Evolutionary conservation across 2,113 vertebrate species (phyloP), one percentile per base, ranked within the genome.

Genomic region (Calypte anna): DNA sequence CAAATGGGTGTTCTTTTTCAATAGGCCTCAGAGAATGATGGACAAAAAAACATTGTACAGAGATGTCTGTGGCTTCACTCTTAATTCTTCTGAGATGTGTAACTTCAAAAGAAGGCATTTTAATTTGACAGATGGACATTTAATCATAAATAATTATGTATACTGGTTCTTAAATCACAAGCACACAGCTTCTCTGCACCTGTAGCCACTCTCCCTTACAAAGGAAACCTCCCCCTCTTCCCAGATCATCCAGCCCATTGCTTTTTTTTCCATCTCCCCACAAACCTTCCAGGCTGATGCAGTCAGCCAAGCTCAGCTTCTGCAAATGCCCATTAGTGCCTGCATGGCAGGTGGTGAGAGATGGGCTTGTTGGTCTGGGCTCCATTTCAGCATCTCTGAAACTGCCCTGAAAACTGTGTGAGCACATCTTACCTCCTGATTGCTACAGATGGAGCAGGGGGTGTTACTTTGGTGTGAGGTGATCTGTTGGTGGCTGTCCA

Each of bases 51-150:
- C 55, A 92, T 86, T 62, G 67, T 91, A 91, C 88, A 91, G 94
- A 88, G 86, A 89, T 91, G 88, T 92, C 90, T 94, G 91, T 50
- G 59, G 70, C 64, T 90, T 87, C 18, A 3, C 46, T 91, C 51
- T 84, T 79, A 64, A 64, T 90, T 94, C 67, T 87, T 96, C 72
- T 82, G 54, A 20, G 10, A 84, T 31, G n/a, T 78, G 43, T 51
- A 87, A 66, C 75, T 97, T 95, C 91, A 94, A 93, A 96, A 95
- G 88, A 82, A 89, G 19, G 82, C 73, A 94, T 94, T 95, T 92
- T 90, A 90, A 96, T 93, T 91, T 95, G 95, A 89, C 94, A 96
- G 96, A 95, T 89, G 91, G 93, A 95, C 83, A 78, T 91, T 91
- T 76, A 88, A 90, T 90, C 64, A 92, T 95, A 95, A 97, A 91